These are phyloP conservation scores for Mus minutoides DNA, from an alignment of 2,797 vertebrate genomes.

Conservation along the genomic window DNA sequence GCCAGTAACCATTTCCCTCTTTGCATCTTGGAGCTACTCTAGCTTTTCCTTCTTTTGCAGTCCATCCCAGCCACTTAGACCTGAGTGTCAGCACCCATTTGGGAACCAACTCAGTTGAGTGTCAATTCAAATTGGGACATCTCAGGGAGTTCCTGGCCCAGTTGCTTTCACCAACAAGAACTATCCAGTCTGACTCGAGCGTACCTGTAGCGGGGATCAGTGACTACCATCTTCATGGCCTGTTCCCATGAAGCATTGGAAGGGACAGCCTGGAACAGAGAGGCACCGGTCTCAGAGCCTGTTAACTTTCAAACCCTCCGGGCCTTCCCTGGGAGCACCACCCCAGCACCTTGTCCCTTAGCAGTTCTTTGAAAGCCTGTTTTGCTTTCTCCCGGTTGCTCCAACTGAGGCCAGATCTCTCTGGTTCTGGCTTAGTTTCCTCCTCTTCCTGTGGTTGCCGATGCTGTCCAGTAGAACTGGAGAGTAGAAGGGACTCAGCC, in stretches of 20 bases:
- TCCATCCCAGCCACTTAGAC: neutral
- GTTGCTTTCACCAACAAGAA: neutral
- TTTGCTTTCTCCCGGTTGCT: conserved; percentile 88
- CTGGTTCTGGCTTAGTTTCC: conserved; percentile 79
- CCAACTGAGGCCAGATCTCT: conserved; percentile 82
- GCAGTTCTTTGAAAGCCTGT: conserved; percentile 87
- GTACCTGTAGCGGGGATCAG: conserved; percentile 86
- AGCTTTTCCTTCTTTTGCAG: conserved; percentile 18
- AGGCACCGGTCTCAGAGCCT: conserved; percentile 29
- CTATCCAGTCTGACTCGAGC: conserved; percentile 57
- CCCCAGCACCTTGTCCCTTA: conserved; percentile 86
- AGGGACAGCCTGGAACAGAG: conserved; percentile 84
- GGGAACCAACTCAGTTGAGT: neutral
- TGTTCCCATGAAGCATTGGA: conserved; percentile 87
- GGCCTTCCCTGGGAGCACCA: conserved; percentile 54
- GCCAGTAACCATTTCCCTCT: conserved; percentile 19
- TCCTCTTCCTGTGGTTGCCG: conserved; percentile 82
- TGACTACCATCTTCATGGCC: conserved; percentile 87
- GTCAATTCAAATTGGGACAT: neutral
- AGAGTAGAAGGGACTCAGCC: conserved; percentile 58
- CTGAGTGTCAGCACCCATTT: neutral
- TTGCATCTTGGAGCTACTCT: conserved; percentile 8
- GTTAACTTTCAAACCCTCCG: conserved; percentile 3
- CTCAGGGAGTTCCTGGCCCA: conserved; percentile 16
- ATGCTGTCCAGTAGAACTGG: conserved; percentile 75